These are phyloP conservation scores for Eurystomus glaucurus DNA, from an alignment of 2,797 vertebrate genomes.

Conservation along the genomic window DNA sequence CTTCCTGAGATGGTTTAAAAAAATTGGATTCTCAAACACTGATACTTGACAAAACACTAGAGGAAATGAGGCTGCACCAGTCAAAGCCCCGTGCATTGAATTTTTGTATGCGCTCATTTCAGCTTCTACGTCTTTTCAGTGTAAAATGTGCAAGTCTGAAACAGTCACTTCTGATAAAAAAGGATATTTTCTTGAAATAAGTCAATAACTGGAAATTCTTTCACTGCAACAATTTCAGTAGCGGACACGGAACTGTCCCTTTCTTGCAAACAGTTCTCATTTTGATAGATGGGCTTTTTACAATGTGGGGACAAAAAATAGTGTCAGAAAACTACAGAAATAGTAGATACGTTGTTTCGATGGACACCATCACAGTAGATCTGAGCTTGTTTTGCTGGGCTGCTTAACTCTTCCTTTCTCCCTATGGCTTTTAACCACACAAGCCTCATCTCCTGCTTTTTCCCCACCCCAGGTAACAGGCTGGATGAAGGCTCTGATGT, in stretches of 20 bases:
- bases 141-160: neutral
- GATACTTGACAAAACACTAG: neutral
- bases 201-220: neutral
- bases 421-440: accelerated
- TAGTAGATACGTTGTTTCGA: accelerated
- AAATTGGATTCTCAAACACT: accelerated
- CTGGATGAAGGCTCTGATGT: slow-evolving; percentile 96
- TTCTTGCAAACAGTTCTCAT: neutral
- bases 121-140: neutral
- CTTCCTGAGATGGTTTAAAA: neutral
- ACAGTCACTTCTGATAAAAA: neutral
- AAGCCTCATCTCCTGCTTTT: neutral
- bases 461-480: slow-evolving; percentile 86
- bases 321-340: accelerated
- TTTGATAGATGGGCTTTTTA: neutral
- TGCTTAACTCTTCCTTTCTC: neutral
- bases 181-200: neutral
- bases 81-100: accelerated
- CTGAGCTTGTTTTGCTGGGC: neutral
- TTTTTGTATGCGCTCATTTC: neutral
- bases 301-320: neutral
- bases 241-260: accelerated
- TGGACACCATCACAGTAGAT: neutral
- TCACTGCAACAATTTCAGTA: accelerated
- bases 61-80: neutral